Evolutionary conservation across 2,113 vertebrate genomes (phyloP).

Genomic region (Rhineura floridana): DNA sequence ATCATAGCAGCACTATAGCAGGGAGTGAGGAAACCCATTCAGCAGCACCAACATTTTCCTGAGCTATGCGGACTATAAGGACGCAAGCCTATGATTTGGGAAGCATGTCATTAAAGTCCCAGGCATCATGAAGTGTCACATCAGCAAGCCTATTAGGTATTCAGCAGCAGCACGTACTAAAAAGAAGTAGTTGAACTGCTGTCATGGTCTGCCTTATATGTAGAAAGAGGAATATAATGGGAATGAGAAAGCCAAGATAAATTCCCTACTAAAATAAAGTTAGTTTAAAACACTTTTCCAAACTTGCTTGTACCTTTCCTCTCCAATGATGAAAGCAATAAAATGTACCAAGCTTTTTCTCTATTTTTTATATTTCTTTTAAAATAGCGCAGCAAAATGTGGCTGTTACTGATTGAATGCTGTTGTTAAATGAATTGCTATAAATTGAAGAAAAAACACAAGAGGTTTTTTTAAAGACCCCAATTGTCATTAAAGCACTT

Average conservation of each 20-base stretch:
- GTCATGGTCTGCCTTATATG: not conserved
- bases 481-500: conserved; percentile 54
- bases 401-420: conserved; percentile 10
- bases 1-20: not conserved
- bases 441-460: conserved; percentile 12
- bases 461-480: not conserved
- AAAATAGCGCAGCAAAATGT: not conserved
- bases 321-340: not conserved
- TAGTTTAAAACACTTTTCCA: not conserved
- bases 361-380: conserved; percentile 14
- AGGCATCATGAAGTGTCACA: not conserved
- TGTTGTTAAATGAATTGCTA: conserved; percentile 15
- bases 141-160: not conserved
- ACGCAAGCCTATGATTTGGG: not conserved
- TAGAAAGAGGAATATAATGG: not conserved
- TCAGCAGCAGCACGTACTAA: not conserved
- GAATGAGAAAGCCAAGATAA: not conserved
- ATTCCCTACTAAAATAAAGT: not conserved
- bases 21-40: not conserved
- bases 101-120: not conserved
- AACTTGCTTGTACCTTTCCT: not conserved
- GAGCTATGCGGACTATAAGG: not conserved
- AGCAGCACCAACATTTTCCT: not conserved
- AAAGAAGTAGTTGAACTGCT: not conserved
- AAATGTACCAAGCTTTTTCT: not conserved